Conservation (phyloP, 2,113 vertebrate genomes). For the Crotalus horridus region DNA sequence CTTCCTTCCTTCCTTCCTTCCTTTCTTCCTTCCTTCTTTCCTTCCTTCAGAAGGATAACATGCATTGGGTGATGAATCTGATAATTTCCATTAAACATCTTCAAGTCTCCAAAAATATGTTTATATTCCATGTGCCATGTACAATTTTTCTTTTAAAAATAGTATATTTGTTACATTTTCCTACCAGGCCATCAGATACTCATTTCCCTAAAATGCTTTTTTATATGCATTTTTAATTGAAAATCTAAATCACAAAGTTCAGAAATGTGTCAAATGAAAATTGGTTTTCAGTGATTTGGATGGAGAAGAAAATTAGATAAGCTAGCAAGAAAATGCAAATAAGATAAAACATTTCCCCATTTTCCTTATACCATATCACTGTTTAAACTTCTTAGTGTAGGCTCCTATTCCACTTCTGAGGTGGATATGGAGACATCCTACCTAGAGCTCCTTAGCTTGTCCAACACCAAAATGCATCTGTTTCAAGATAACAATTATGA, state of each 20-base stretch:
- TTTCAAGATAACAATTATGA: not conserved
- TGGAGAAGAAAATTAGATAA: not conserved
- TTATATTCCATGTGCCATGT: not conserved
- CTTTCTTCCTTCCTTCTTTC: no score
- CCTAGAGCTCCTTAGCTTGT: not conserved
- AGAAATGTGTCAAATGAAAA: not conserved
- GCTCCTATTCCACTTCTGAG: not conserved
- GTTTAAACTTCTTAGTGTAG: not conserved
- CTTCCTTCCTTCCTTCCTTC: not conserved
- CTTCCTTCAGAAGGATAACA: not conserved
- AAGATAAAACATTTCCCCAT: not conserved
- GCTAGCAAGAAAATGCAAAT: not conserved
- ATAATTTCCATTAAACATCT: not conserved
- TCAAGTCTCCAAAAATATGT: not conserved
- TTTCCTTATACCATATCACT: not conserved
- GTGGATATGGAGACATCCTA: not conserved
- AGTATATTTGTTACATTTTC: not conserved
- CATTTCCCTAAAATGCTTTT: not conserved
- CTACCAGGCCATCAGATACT: not conserved
- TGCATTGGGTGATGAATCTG: not conserved
- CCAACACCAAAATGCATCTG: rapidly evolving
- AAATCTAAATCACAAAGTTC: not conserved
- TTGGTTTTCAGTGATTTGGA: not conserved
- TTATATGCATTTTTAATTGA: not conserved
- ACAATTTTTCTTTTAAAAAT: not conserved